Evolutionary conservation across 92 coral and sea anemone species (phyloP), one percentile per base, ranked within the genome.

Genomic region (Phenganax stokvisi): DNA sequence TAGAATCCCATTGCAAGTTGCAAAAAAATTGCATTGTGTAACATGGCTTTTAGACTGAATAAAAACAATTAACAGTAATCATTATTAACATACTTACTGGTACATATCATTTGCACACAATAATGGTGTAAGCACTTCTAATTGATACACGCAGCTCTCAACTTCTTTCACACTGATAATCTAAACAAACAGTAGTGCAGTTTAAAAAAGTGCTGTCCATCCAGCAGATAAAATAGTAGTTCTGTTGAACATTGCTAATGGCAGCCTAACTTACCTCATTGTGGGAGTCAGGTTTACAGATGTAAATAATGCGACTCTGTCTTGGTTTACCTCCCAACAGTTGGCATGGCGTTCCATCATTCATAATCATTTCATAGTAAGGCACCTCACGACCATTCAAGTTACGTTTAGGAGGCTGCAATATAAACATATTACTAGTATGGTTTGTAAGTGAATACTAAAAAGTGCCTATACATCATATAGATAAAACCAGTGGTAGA

Each of bases 321-420:
- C 98, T 85, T 77, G 98, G 96, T 64, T 62, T 85, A 47, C 89
- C 90, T 20, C 81, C 73, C n/a, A 91, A 83, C 75, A 94, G 78
- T 20, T 94, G 96, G 89, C 98, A 94, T 6, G 89, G 87, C 6
- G 98, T 94, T 15, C 98, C 98, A 86, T 92, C 88, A 3, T 86
- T 91, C 91, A 94, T 94, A 13, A 84, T 72, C 74, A 90, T 87
- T 72, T 90, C 87, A 86, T 83, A 92, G 78, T 88, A 94, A 51
- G 97, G 97, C 75, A 88, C 86, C 9, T 86, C 91, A 75, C 96
- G 97, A 0, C 97, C 98, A 80, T 90, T 87, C 75, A 94, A 60
- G 80, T 90, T 94, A 66, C 97, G 93, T 61, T 92, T 91, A 25
- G 89, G 97, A 76, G 91, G 85, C 98, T 94, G 75, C 17, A 69